phyloP scores from a whole-genome alignment of 2,113 vertebrate species.

The Cyphomyrus discorhynchus region DNA sequence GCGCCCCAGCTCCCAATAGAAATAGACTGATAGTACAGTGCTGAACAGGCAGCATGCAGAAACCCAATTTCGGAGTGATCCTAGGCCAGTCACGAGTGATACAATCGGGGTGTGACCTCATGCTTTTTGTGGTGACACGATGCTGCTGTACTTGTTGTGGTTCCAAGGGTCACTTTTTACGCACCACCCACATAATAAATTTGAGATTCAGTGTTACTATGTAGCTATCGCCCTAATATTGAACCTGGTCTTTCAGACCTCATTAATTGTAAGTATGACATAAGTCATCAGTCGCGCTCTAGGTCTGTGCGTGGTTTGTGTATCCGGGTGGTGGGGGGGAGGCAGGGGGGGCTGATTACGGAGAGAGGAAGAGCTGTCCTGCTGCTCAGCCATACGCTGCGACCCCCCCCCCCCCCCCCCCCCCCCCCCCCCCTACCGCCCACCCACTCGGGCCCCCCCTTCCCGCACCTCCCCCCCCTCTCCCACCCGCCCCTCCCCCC shows the following conservation, averaged over 20 bases:
- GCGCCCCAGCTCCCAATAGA: background rate
- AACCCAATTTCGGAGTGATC: background rate
- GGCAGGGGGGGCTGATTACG: background rate
- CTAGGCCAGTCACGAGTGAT: background rate
- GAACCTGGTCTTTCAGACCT: background rate
- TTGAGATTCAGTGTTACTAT: background rate
- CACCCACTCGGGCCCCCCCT: no score
- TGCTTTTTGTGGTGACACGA: background rate
- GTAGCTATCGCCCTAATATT: background rate
- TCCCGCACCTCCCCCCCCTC: no score
- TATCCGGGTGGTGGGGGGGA: background rate
- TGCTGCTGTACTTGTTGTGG: background rate
- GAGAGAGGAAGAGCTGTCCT: conserved; percentile 43
- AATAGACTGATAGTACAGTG: background rate
- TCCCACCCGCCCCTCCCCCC: no score
- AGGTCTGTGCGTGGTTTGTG: background rate
- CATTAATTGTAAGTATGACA: background rate
- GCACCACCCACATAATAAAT: background rate
- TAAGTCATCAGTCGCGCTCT: background rate
- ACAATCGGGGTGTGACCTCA: background rate
- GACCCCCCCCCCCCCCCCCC: conserved; percentile 49
- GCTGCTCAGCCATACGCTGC: conserved; percentile 66
- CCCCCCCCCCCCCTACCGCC: conserved; percentile 45
- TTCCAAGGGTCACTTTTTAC: background rate
- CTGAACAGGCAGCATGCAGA: background rate